These are phyloP conservation scores for Eleginops maclovinus DNA, from an alignment of 2,113 vertebrate species.

Conservation along the genomic window DNA sequence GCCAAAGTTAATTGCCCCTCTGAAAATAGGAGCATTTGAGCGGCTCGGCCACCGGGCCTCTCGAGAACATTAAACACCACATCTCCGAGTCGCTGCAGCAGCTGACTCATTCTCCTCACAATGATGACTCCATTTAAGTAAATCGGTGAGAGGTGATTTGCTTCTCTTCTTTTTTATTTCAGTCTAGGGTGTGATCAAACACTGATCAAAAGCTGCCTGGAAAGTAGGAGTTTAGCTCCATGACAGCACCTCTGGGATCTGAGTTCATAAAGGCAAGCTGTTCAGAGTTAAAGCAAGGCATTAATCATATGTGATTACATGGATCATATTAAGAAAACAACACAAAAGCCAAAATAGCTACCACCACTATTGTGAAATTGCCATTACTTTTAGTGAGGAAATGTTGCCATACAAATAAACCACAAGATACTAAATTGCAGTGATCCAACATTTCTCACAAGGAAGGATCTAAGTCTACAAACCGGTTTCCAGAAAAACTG, in stretches of 20 bases:
- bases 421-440: background rate
- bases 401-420: conserved; percentile 1
- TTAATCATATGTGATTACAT: conserved; percentile 3
- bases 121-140: conserved; percentile 72
- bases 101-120: conserved; percentile 73
- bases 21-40: conserved; percentile 65
- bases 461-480: conserved; percentile 5
- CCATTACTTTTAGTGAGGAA: background rate
- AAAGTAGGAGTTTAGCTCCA: conserved; percentile 36
- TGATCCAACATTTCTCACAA: conserved; percentile 21
- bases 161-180: conserved; percentile 43
- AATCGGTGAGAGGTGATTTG: conserved; percentile 61
- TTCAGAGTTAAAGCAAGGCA: conserved; percentile 21
- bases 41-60: conserved; percentile 52
- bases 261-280: conserved; percentile 16
- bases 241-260: conserved; percentile 40
- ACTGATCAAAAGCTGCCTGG: conserved; percentile 52
- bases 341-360: background rate
- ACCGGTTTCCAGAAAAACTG: conserved; percentile 3
- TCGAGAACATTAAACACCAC: conserved; percentile 63
- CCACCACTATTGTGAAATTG: background rate
- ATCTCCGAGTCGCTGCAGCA: conserved; percentile 63
- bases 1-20: conserved; percentile 71
- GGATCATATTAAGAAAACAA: conserved; percentile 28
- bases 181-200: conserved; percentile 47